These are phyloP conservation scores for Rhea americana DNA, from an alignment of 2,113 vertebrate genomes.

Conservation along the genomic window DNA sequence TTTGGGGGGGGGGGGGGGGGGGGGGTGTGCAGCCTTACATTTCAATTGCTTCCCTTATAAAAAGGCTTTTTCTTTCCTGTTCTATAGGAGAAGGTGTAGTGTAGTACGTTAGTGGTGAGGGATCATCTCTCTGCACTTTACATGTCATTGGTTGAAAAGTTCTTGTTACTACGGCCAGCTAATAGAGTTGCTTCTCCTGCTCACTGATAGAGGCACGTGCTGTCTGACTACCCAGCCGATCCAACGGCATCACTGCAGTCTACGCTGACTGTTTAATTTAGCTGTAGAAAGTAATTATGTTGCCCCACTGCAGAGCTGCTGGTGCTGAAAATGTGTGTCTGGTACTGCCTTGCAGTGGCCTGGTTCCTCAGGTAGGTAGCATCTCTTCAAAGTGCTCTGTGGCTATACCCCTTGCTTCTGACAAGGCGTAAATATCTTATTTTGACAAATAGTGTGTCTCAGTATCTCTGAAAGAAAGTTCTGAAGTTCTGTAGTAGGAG, in stretches of 20 bases:
- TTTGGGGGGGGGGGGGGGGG: neutral
- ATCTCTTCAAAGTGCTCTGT: neutral
- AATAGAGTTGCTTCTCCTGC: neutral
- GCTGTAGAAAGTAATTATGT: neutral
- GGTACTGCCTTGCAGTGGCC: neutral
- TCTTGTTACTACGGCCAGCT: neutral
- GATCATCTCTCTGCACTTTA: neutral
- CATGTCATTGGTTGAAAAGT: neutral
- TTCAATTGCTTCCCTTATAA: neutral
- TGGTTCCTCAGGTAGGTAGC: neutral
- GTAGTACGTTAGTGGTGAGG: fast-evolving
- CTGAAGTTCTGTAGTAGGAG: neutral
- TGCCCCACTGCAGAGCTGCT: neutral
- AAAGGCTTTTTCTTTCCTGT: neutral
- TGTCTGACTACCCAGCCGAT: neutral
- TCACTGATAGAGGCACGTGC: neutral
- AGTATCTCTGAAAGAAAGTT: neutral
- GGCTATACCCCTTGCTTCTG: neutral
- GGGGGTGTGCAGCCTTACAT: neutral
- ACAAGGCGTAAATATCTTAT: neutral
- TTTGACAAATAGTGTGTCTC: neutral
- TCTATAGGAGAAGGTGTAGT: neutral
- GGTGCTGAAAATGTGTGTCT: neutral
- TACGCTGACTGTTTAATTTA: neutral
- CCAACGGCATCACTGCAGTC: neutral